These are phyloP conservation scores for Tokudaia tokunoshimensis DNA, from an alignment of 2,797 vertebrate species.

Conservation along the genomic window DNA sequence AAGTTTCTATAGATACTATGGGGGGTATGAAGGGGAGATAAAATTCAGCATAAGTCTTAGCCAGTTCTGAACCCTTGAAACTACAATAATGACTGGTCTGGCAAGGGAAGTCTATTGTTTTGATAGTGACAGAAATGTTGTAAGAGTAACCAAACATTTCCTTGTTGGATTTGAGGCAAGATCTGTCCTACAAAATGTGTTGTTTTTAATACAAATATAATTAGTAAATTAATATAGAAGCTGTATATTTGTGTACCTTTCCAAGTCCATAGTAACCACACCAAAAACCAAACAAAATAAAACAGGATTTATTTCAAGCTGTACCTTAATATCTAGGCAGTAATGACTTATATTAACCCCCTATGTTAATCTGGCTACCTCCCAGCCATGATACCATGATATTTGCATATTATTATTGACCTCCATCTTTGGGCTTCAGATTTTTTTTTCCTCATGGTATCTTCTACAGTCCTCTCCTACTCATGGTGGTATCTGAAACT, in stretches of 20 bases:
- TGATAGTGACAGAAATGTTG: background rate
- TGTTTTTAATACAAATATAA: too few relatives aligned
- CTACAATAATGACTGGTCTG: background rate
- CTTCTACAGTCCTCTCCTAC: too few relatives aligned
- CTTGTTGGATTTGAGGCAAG: background rate
- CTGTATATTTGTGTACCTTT: too few relatives aligned
- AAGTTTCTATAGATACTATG: too few relatives aligned
- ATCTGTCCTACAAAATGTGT: too few relatives aligned
- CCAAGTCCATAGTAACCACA: background rate
- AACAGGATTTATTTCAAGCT: background rate
- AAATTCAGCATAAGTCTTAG: background rate
- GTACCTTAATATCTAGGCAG: background rate
- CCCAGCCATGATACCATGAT: background rate
- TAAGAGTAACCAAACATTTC: background rate
- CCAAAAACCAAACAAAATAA: background rate
- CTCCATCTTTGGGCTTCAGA: background rate
- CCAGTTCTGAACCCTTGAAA: too few relatives aligned
- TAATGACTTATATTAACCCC: background rate
- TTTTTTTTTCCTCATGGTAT: background rate
- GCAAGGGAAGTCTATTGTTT: background rate
- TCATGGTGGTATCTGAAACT: background rate
- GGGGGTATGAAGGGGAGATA: background rate
- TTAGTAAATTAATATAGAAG: too few relatives aligned
- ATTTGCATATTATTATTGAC: background rate
- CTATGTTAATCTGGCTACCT: background rate